Conservation (phyloP, 2,797 vertebrate genomes). For the Pygocentrus nattereri region DNA sequence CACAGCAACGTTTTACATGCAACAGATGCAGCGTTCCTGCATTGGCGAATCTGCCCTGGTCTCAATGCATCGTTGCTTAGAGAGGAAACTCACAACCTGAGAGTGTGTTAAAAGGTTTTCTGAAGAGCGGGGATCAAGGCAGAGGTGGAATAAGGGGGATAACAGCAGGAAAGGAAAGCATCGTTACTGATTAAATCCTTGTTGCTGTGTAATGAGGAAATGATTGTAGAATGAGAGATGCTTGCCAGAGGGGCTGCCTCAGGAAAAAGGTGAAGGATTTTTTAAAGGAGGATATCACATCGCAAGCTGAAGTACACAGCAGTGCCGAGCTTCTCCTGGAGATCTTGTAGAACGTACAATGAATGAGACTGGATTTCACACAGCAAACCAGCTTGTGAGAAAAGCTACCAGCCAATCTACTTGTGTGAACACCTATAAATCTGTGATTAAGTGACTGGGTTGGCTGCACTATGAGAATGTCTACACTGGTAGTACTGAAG, state of each 20-base stretch:
- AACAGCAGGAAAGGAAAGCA: not conserved
- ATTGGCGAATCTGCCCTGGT: not conserved
- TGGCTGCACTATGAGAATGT: not conserved
- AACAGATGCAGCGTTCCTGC: slow-evolving; percentile 6
- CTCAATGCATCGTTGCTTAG: not conserved
- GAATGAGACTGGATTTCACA: not conserved
- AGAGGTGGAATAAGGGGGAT: not conserved
- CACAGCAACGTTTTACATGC: not conserved
- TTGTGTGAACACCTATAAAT: not conserved
- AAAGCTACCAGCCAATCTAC: not conserved
- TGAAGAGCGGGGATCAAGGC: not conserved
- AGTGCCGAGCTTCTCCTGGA: not conserved
- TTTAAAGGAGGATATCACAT: not conserved
- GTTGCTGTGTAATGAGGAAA: slow-evolving; percentile 5
- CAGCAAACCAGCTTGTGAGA: not conserved
- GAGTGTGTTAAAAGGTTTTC: slow-evolving; percentile 4
- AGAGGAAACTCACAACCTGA: not conserved
- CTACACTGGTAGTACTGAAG: too few species aligned
- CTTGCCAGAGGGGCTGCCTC: slow-evolving; percentile 1
- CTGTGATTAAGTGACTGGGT: not conserved
- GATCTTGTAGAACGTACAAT: not conserved
- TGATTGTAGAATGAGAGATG: not conserved
- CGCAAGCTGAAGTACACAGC: not conserved
- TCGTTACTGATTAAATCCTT: not conserved
- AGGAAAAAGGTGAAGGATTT: not conserved